A percentile compares a stretch with the other conserved stretches of the same genome.
These are phyloP conservation scores for Lasaia peninsularis DNA, from an alignment of 1,140 invertebrate genomes.

Conservation along the genomic window DNA sequence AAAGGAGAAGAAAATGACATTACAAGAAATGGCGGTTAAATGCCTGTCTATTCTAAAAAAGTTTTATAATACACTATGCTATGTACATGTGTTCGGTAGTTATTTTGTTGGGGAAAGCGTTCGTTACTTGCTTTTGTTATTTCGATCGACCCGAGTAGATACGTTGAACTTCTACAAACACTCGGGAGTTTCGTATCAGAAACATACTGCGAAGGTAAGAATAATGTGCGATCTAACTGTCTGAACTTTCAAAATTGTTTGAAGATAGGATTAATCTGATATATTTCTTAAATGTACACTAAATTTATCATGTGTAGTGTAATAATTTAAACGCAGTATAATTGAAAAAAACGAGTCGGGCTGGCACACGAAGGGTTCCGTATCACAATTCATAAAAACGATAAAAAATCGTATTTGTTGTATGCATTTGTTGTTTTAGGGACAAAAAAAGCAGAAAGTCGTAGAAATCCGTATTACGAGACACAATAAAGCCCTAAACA, in stretches of 20 bases:
- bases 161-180: neutral
- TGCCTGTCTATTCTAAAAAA: neutral
- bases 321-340: no score
- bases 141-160: neutral
- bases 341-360: no score
- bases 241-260: neutral
- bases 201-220: neutral
- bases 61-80: neutral
- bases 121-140: neutral
- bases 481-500: no score
- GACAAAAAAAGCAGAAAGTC: no score
- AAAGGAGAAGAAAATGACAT: neutral
- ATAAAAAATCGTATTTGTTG: no score
- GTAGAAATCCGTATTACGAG: no score
- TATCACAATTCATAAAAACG: no score
- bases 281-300: no score
- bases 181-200: neutral
- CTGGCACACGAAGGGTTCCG: no score
- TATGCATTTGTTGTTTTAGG: no score
- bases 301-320: no score
- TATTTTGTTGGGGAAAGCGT: neutral
- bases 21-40: neutral
- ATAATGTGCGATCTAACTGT: conserved; percentile 1
- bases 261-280: neutral
- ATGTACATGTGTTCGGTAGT: neutral